phyloP scores from a whole-genome alignment of 2,797 vertebrate species.

The Liasis olivaceus region DNA sequence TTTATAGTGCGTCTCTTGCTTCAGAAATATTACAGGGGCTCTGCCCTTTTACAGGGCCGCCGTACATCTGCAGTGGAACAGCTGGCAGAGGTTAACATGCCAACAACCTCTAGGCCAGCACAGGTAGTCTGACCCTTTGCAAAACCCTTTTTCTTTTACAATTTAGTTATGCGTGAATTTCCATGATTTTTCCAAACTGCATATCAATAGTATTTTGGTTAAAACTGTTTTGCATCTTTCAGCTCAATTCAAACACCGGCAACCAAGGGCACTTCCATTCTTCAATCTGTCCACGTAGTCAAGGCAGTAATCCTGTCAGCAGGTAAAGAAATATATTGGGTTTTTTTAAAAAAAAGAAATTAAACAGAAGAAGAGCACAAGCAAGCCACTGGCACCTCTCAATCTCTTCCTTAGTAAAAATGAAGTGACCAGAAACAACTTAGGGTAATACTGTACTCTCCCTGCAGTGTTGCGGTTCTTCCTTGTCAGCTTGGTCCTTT shows the following conservation, averaged over 20 bases:
- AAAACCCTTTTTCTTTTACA: too few species aligned
- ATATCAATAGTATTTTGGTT: conserved; percentile 17
- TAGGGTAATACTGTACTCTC: neutral
- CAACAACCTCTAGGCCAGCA: too few species aligned
- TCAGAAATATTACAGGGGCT: neutral
- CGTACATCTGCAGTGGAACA: too few species aligned
- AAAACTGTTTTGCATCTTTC: conserved; percentile 5
- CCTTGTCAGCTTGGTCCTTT: neutral
- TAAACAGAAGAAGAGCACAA: conserved; percentile 10
- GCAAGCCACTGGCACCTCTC: neutral
- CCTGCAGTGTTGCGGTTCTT: neutral
- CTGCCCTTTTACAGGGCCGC: conserved; percentile 32
- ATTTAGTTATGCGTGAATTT: too few species aligned
- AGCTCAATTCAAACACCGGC: conserved; percentile 36
- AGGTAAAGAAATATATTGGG: conserved; percentile 44
- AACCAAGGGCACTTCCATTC: conserved; percentile 38
- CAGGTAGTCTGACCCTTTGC: too few species aligned
- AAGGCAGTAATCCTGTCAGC: conserved; percentile 39
- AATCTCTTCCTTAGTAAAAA: neutral
- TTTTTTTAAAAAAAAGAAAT: neutral
- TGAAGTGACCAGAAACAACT: neutral
- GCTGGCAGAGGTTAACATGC: too few species aligned
- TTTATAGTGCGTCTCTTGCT: neutral
- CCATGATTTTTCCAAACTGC: conserved; percentile 14
- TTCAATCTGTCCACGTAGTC: conserved; percentile 27